These are phyloP conservation scores for Panonychus citri DNA, from an alignment of 1,140 invertebrate species.

Conservation along the genomic window DNA sequence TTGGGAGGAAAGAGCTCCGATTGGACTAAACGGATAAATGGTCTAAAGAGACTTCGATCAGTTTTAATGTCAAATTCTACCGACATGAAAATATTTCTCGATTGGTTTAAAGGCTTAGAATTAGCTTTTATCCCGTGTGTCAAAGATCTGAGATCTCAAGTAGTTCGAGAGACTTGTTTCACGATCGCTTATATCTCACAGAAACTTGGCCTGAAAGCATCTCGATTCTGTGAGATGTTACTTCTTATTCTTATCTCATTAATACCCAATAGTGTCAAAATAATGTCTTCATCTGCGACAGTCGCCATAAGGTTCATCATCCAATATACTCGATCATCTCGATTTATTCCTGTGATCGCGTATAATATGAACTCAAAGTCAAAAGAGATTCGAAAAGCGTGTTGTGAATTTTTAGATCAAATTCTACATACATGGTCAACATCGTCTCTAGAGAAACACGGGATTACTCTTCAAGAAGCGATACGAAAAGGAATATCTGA, in stretches of 20 bases:
- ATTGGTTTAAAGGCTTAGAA: conserved; percentile 51
- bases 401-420: conserved; percentile 60
- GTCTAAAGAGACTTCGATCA: conserved; percentile 58
- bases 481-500: conserved; percentile 72
- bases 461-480: conserved; percentile 47
- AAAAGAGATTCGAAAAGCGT: conserved; percentile 52
- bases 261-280: conserved; percentile 86
- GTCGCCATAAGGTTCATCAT: conserved; percentile 73
- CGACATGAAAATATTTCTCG: conserved; percentile 56
- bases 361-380: conserved; percentile 56
- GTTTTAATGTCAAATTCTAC: conserved; percentile 45
- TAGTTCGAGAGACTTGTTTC: conserved; percentile 80
- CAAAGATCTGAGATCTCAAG: conserved; percentile 66
- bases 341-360: conserved; percentile 66
- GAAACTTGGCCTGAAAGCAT: conserved; percentile 30
- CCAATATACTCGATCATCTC: conserved; percentile 49
- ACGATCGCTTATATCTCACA: conserved; percentile 39
- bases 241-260: conserved; percentile 62
- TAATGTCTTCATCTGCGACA: conserved; percentile 70
- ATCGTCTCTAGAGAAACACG: conserved; percentile 53
- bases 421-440: conserved; percentile 64
- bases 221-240: conserved; percentile 56
- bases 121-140: conserved; percentile 53
- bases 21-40: conserved; percentile 76
- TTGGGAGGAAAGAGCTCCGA: conserved; percentile 52